Base-by-base conservation (phyloP, 2,797 vertebrate genomes). In the Rousettus madagascariensis region DNA sequence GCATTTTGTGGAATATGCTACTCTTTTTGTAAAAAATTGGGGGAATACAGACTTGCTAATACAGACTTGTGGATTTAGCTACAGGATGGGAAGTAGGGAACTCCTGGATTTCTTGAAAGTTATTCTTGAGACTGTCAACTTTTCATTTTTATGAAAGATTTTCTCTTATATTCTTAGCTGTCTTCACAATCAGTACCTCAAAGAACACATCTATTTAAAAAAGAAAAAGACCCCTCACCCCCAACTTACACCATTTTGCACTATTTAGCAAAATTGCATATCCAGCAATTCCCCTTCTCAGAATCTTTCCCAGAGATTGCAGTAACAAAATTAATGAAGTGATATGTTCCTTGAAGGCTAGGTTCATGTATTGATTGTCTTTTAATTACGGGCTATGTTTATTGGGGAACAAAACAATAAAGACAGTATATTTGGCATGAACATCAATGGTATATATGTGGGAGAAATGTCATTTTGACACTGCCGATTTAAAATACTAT, bases 391-490 rank as follows among this genome's bases (percentile, higher is more conserved):
- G 8, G 24, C 30, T 91, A 85, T 92, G 30, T 77, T 86, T 95
- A 77, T 66, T 90, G 46, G 20, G 24, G 26, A 38, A 41, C 26
- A 51, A 79, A 85, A 46, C 57, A 57, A 19, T 86, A 72, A 33
- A 19, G 20, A 43, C 63, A 36, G 55, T 43, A 38, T 96, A 65
- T 17, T 75, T 80, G 33, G 11, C 33, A 68, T 61, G 63, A 30
- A 33, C 20, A 59, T 71, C 33, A 69, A 5, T 78, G 55, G n/a
- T 61, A 3, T 92, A 72, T 61, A 26, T 95, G 30, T 89, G 36
- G 71, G 82, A 90, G 68, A 93, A 78, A 71, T 63, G 53, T 33
- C 66, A 61, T 87, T 93, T 87, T 92, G 57, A 90, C 66, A 72
- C 12, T 80, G 26, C 57, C 8, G 0, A 86, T 95, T 93, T 94